Base-by-base conservation (phyloP, 2,888 invertebrate species). In the Schrankia costaestrigalis region DNA sequence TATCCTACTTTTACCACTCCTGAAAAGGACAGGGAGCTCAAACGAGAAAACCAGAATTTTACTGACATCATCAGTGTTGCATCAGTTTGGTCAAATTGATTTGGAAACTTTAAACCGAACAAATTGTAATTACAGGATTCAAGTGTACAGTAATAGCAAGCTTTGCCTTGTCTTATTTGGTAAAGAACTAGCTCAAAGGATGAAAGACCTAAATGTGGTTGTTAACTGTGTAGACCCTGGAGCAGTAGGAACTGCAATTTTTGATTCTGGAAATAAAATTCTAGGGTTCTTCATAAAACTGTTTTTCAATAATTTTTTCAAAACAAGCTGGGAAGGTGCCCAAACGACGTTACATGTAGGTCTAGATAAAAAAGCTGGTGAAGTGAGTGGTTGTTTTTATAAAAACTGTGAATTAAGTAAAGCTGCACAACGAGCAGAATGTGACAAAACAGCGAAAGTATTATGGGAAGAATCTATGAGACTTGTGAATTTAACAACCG, bases 171-270 rank as follows among this genome's bases (percentile, higher is more conserved):
- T 94, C 0, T 91, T 93, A 0, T 91, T 91, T 51, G 91, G 93
- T 0, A 79, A 89, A 18, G 94, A 95, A 4, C 61, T 95, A 3
- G 91, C 91, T 11, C 90, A 91, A 75, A 90, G 89, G 1, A 61
- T 94, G 56, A 78, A 83, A 59, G 71, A 89, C 2, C 78, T 90
- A 0, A 90, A 90, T 17, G 91, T 95, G 0, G 93, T 94, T 0
- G 93, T 91, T 0, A 95, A 95, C 64, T 93, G 91, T 53, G 82
- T 95, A 11, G 95, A 95, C 78, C 96, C 96, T 0, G 95, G 96
- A 5, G 87, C 92, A 72, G 92, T 94, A 22, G 92, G 93, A 50
- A 93, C 93, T 0, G 91, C 90, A 10, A 94, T 95, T 23, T 94
- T 92, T 90, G 83, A 56, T 1, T 49, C 52, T 2, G 1, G 27